Conservation (phyloP, 2,113 vertebrate species). For the Thymallus thymallus region DNA sequence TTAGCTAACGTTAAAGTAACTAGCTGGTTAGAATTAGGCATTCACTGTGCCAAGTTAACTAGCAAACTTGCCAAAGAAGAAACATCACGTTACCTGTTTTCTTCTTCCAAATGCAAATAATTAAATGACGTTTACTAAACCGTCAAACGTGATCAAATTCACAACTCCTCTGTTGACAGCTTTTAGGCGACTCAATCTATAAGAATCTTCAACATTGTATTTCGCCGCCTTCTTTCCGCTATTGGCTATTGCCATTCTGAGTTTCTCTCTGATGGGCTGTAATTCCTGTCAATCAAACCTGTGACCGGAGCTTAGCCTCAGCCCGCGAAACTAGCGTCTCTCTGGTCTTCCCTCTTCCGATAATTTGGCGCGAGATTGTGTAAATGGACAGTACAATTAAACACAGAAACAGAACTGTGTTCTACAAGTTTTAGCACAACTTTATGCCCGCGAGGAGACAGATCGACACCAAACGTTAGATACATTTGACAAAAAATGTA, state of each 20-base stretch:
- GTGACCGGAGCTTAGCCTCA: conserved; percentile 69
- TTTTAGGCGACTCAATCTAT: conserved; percentile 68
- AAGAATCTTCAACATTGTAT: conserved; percentile 75
- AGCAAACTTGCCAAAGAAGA: conserved; percentile 11
- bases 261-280: conserved; percentile 35
- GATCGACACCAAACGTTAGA: no score
- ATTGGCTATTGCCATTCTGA: conserved; percentile 46
- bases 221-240: conserved; percentile 54
- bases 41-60: conserved; percentile 57
- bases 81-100: conserved; percentile 55
- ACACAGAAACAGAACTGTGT: not conserved
- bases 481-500: not conserved
- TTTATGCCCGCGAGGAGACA: not conserved
- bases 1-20: no score
- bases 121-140: conserved; percentile 31
- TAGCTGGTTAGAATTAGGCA: conserved; percentile 24
- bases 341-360: conserved; percentile 53
- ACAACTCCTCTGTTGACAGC: conserved; percentile 51
- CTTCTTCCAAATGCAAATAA: conserved; percentile 44
- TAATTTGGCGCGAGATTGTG: conserved; percentile 66
- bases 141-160: conserved; percentile 12
- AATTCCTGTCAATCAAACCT: conserved; percentile 35
- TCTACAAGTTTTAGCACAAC: not conserved
- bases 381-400: conserved; percentile 7
- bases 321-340: conserved; percentile 79